Evolutionary conservation across 2,113 vertebrate species (phyloP).

Genomic region (Antechinus flavipes): DNA sequence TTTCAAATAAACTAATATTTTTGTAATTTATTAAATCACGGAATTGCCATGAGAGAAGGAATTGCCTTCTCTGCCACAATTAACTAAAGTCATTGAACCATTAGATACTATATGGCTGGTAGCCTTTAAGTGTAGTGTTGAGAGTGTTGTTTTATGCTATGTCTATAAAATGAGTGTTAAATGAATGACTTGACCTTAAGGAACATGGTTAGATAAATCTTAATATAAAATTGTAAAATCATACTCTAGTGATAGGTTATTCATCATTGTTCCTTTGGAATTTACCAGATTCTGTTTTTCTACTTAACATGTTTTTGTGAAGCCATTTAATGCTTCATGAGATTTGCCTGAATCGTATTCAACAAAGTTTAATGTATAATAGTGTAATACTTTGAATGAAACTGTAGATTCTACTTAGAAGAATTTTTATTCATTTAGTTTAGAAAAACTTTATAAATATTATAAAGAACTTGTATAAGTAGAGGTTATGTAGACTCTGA

Average conservation of each 20-base stretch:
- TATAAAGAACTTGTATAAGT: neutral
- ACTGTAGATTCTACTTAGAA: neutral
- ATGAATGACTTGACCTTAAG: neutral
- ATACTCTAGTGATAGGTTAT: neutral
- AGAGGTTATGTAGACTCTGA: neutral
- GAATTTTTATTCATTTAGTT: neutral
- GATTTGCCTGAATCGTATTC: neutral
- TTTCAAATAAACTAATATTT: neutral
- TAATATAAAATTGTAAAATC: neutral
- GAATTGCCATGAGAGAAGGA: too few species aligned
- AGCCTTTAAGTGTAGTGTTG: neutral
- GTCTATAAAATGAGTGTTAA: neutral
- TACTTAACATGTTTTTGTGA: neutral
- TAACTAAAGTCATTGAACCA: neutral
- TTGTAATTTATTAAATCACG: neutral
- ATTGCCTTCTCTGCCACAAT: neutral
- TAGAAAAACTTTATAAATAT: neutral
- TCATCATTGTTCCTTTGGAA: neutral
- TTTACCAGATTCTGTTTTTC: neutral
- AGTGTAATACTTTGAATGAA: neutral
- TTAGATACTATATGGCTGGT: neutral
- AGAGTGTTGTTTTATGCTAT: neutral
- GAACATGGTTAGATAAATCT: neutral
- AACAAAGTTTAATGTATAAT: neutral
- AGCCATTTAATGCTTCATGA: neutral